phyloP scores from a whole-genome alignment of 2,113 vertebrate genomes.

The Nesogale talazaci region DNA sequence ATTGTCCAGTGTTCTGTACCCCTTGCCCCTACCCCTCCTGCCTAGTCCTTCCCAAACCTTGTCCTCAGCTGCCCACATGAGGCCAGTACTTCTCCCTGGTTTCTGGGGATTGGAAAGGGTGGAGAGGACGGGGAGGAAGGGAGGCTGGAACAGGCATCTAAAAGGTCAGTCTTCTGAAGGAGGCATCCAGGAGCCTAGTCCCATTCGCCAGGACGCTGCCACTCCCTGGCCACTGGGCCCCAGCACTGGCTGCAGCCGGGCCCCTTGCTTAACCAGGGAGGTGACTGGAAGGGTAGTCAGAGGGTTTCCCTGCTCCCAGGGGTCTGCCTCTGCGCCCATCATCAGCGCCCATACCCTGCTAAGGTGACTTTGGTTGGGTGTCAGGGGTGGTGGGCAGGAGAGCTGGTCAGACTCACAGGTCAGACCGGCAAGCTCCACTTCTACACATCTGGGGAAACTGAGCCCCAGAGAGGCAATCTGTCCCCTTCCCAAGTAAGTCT shows the following conservation, averaged over 20 bases:
- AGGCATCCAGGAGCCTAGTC: not conserved
- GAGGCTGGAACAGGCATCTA: not conserved
- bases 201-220: constrained; percentile 64
- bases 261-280: not conserved
- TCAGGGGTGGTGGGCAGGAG: not conserved
- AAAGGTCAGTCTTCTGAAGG: not conserved
- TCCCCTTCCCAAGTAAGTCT: not conserved
- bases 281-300: not conserved
- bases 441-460: not conserved
- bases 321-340: not conserved
- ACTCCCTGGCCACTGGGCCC: constrained; percentile 72
- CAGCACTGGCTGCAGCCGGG: not conserved
- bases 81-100: not conserved
- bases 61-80: not conserved
- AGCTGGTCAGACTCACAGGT: not conserved
- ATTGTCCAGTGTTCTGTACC: too few species aligned
- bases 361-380: accelerated
- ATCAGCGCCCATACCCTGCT: not conserved
- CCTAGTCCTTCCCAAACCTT: not conserved
- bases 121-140: not conserved
- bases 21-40: not conserved
- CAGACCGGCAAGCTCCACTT: not conserved
- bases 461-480: not conserved
- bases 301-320: not conserved
- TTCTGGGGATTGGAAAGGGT: not conserved